Conservation (phyloP, 2,888 invertebrate species). For the Therioaphis trifolii region DNA sequence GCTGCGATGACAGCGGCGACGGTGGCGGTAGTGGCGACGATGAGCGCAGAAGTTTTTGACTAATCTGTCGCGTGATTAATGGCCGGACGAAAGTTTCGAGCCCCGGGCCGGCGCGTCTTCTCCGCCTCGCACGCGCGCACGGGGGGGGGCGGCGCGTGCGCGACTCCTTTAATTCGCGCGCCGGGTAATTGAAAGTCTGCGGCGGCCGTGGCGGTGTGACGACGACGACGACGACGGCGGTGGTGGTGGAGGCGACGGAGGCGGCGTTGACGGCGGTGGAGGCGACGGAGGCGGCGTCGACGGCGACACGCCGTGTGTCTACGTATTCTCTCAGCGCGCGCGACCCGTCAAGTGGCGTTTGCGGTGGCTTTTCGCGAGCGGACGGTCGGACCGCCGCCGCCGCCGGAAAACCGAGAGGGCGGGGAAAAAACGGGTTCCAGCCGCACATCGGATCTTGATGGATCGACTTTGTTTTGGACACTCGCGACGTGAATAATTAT, state of each 20-base stretch:
- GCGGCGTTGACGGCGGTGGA: neutral
- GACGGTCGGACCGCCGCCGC: neutral
- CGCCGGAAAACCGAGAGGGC: no score
- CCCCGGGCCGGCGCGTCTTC: neutral
- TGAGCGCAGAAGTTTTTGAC: slow-evolving; percentile 58
- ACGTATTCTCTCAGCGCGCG: no score
- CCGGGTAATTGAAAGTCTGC: slow-evolving; percentile 57
- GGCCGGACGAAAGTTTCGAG: slow-evolving; percentile 54
- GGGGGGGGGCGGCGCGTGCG: neutral
- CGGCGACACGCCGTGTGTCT: slow-evolving; percentile 27
- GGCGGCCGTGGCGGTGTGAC: neutral
- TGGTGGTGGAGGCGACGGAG: no score
- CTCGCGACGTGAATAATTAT: slow-evolving; percentile 62
- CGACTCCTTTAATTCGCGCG: slow-evolving; percentile 26
- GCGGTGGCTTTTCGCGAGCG: neutral
- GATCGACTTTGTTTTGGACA: slow-evolving; percentile 58
- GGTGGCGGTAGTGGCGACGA: slow-evolving; percentile 6
- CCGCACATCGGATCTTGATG: slow-evolving; percentile 40
- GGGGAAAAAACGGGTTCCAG: slow-evolving; percentile 33
- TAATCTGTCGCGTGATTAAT: slow-evolving; percentile 62
- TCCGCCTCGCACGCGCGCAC: neutral
- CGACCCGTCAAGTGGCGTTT: neutral
- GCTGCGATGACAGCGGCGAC: neutral
- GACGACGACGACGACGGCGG: neutral
- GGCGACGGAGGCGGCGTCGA: neutral